Evolutionary conservation across 2,888 invertebrate genomes (phyloP), one percentile per base, ranked within the genome.

Genomic region (Xylophagus ater): DNA sequence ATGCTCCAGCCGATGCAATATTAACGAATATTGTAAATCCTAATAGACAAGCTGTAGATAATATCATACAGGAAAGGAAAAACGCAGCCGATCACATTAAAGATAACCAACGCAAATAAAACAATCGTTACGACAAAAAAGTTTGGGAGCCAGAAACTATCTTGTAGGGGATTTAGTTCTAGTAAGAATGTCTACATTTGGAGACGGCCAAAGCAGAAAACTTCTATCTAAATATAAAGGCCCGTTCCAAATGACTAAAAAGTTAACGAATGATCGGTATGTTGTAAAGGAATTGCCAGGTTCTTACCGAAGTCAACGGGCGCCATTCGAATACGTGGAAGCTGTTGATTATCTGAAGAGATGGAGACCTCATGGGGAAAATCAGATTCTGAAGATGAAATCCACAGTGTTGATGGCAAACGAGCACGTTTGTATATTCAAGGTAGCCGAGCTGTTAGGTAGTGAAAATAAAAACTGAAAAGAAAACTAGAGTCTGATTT

Each of bases 151-250:
- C 4, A 10, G 18, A 8, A 24, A 31, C 17, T 47, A 41, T 37
- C 8, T 33, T 28, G 41, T 41, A 20, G 52, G 50, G 8, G 52
- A 53, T 30, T 39, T 49, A n/a, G 51, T 54, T 3, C 48, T 53
- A 47, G 47, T 52, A 7, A 28, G 44, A 30, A 51, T 52, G 31
- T 33, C 39, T 8, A 49, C 48, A 25, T 41, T 36, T 23, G 42
- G 46, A 3, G 37, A 33, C 5, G 47, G 47, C 4, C 37, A 34
- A 19, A 49, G 47, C 38, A 47, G 49, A 31, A 53, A 54, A 40
- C 37, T 51, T 10, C 44, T 51, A 12, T 48, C 50, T 3, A 50
- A 49, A 21, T 54, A 42, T 43, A 49, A 47, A 38, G 53, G 53
- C 13, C 54, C 53, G 13, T 52, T 51, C 40, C 46, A 41, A 19